Evolutionary conservation across 2,888 invertebrate species (phyloP), one percentile per base, ranked within the genome.

Genomic region (Neelides folsomi): DNA sequence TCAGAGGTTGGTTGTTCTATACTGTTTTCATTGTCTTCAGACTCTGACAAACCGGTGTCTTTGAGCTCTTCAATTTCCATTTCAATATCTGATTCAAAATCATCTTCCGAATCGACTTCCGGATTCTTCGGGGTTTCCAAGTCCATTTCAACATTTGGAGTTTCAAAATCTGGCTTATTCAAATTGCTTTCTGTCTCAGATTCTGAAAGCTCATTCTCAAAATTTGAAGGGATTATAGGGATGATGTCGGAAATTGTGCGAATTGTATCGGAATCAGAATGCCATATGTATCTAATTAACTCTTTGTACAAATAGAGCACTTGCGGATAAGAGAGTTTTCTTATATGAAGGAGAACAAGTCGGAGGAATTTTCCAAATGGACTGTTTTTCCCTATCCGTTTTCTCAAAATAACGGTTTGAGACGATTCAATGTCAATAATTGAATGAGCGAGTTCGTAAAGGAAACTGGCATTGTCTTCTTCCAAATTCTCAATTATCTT

Each of bases 281-380:
- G 52, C 20, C 47, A 42, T 1, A 61, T 52, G 39, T 59, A 61
- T 0, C 47, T 44, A 37, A 55, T 56, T 1, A 63, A 51, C 43
- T 59, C 57, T 36, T 56, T 52, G 38, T 59, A 63, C 43, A 59
- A 42, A 41, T 57, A 55, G 34, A 55, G 46, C 10, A 57, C 49
- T 53, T 63, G 63, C 1, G 63, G 58, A 37, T 60, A 63, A 1
- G 57, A 53, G 59, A 63, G 55, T 55, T 58, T 57, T 13, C 58
- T 38, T 0, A 63, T 47, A 47, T 57, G 57, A 47, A 60, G 52
- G 13, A 60, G 44, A 1, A 59, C 58, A 40, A 56, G 46, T 39
- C 60, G 46, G 7, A 63, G 47, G 39, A 59, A 63, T 49, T 59
- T 59, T 16, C 59, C 60, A 39, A 60, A 56, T 1, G 59, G 60